phyloP scores from a whole-genome alignment of 1,140 invertebrate genomes.

The Drosophila guanche region DNA sequence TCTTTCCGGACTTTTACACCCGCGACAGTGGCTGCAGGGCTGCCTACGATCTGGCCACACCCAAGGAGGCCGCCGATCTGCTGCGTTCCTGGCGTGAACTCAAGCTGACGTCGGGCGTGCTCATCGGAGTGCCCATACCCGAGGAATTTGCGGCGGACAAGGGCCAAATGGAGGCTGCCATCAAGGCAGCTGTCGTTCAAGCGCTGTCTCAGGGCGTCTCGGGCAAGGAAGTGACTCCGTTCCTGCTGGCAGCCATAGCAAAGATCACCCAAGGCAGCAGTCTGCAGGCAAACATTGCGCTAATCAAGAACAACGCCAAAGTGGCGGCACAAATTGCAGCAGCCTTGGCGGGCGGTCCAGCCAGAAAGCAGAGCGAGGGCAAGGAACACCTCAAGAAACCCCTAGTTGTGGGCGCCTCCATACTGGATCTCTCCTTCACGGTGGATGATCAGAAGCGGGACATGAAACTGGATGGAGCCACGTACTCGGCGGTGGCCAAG shows the following conservation, averaged over 20 bases:
- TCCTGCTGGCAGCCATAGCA: conserved; percentile 90
- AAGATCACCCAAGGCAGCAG: conserved; percentile 92
- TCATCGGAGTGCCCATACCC: conserved; percentile 97
- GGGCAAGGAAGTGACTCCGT: conserved; percentile 97
- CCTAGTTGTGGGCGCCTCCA: conserved; percentile 74
- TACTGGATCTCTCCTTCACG: conserved; percentile 69
- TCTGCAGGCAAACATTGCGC: conserved; percentile 92
- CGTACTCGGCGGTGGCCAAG: conserved; percentile 87
- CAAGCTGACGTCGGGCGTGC: conserved; percentile 89
- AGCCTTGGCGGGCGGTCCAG: conserved; percentile 81
- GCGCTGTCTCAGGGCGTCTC: conserved; percentile 87
- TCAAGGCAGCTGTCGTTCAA: conserved; percentile 89
- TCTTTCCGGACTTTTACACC: conserved; percentile 96
- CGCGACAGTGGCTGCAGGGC: conserved; percentile 87
- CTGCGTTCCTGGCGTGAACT: conserved; percentile 86
- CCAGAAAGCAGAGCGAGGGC: not conserved
- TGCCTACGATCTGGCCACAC: conserved; percentile 87
- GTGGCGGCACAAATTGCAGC: conserved; percentile 92
- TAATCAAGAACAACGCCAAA: conserved; percentile 96
- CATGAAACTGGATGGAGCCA: conserved; percentile 90
- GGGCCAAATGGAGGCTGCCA: conserved; percentile 87
- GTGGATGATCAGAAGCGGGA: conserved; percentile 47
- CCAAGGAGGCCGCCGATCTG: conserved; percentile 89
- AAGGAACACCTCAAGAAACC: conserved; percentile 25
- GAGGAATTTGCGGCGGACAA: conserved; percentile 85